Evolutionary conservation across 1,140 invertebrate genomes (phyloP), one percentile per base, ranked within the genome.

Genomic region (Oscheius sp.): DNA sequence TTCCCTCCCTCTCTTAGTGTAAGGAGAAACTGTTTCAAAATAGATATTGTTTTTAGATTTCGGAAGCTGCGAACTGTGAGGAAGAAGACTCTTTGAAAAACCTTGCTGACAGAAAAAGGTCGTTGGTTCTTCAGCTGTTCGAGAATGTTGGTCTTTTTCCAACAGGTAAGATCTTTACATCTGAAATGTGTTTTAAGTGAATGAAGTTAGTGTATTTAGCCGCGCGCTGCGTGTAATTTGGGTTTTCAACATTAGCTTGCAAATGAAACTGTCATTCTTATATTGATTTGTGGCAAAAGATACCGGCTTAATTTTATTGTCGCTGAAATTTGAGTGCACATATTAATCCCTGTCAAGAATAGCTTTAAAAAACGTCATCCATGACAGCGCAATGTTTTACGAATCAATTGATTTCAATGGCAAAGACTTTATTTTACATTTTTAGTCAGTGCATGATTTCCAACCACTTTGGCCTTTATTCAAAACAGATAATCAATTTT

Each of bases 41-140:
- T 10, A 42, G 38, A 42, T 10, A n/a, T 42, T n/a, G 38, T 42
- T n/a, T 42, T 42, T 42, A 42, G 38, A 42, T 42, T n/a, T n/a
- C 38, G 10, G 38, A 42, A 10, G 38, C n/a, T 42, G 38, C n/a
- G 38, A n/a, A 7, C 28, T 4, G 15, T 23, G 49, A 7, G 4
- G 49, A 55, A 26, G 49, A 55, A 7, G 49, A 55, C 7, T 20
- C 7, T 26, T 23, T 55, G 7, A 7, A 23, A 55, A 55, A 55
- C 15, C 15, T 20, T 15, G 28, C 49, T 20, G 49, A 55, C 49
- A 15, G 49, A 15, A 15, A 26, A 26, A 15, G 49, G 49, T 55
- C 49, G 49, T 26, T 55, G 7, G 49, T 55, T 55, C 49, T 55
- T 55, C 49, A 55, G 23, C 49, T 55, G 15, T 55, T 55, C 49